Conservation (phyloP, 2,797 vertebrate species). For the Heterohyrax brucei region DNA sequence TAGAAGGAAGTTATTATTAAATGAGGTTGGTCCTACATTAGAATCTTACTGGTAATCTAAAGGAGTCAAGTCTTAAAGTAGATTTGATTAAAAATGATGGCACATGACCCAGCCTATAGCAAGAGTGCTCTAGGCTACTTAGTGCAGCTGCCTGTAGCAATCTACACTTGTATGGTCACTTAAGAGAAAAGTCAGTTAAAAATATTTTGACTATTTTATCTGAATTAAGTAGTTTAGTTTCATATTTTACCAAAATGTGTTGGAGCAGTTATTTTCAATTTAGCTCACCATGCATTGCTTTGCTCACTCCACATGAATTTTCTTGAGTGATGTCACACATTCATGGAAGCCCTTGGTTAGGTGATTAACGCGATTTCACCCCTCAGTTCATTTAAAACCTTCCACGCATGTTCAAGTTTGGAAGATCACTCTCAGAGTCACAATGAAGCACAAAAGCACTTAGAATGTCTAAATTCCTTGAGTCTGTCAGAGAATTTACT, state of each 20-base stretch:
- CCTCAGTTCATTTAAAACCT: conserved; percentile 44
- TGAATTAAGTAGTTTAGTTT: conserved; percentile 59
- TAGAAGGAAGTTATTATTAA: conserved; percentile 43
- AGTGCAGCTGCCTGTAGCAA: not conserved
- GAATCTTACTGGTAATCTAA: conserved; percentile 62
- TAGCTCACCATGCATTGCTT: conserved; percentile 47
- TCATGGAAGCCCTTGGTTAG: not conserved
- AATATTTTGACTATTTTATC: conserved; percentile 46
- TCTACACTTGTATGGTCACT: not conserved
- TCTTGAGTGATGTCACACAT: not conserved
- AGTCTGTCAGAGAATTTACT: not conserved
- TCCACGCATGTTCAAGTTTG: not conserved
- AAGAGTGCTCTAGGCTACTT: not conserved
- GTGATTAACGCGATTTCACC: not conserved
- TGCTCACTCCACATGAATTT: conserved; percentile 2
- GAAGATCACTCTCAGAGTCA: conserved; percentile 2
- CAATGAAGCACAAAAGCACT: conserved; percentile 11
- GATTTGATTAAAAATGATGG: not conserved
- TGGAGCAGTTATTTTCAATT: conserved; percentile 41
- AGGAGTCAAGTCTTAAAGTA: not conserved
- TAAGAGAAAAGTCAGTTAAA: conserved; percentile 39
- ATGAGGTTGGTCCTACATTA: conserved; percentile 31
- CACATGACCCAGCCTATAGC: not conserved
- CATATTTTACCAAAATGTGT: conserved; percentile 45
- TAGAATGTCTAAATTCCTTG: not conserved